Evolutionary conservation across 1,140 invertebrate genomes (phyloP).

Genomic region (Pentalonia nigronervosa): DNA sequence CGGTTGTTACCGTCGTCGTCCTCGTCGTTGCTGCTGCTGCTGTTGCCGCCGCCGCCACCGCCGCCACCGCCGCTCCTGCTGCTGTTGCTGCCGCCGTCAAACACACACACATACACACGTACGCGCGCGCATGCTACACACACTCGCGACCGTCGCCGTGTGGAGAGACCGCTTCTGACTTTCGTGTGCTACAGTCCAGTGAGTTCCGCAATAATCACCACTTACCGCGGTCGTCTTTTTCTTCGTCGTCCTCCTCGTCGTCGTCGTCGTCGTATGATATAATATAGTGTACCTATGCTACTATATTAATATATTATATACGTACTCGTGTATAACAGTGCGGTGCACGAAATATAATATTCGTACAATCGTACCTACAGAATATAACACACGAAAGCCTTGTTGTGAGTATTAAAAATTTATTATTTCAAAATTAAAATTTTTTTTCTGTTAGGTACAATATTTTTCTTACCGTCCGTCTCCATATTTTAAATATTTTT

Average conservation of each 20-base stretch:
- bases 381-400: background rate
- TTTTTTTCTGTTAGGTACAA: background rate
- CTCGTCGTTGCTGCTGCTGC: background rate
- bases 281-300: too few relatives aligned
- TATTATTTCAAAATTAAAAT: background rate
- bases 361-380: background rate
- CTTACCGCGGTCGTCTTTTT: conserved; percentile 42
- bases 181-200: conserved; percentile 53
- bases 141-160: background rate
- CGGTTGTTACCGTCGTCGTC: conserved; percentile 25
- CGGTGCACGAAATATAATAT: background rate
- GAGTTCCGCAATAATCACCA: conserved; percentile 58
- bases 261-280: background rate
- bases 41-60: background rate
- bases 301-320: too few relatives aligned
- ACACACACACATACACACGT: background rate
- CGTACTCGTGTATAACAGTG: background rate
- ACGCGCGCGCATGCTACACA: background rate
- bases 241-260: background rate
- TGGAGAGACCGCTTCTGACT: conserved; percentile 53
- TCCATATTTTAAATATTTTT: background rate
- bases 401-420: background rate
- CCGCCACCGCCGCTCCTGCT: too few relatives aligned
- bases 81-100: background rate
- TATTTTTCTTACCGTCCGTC: background rate